Evolutionary conservation across 2,888 invertebrate species (phyloP).

Genomic region (Metacarcinus magister): DNA sequence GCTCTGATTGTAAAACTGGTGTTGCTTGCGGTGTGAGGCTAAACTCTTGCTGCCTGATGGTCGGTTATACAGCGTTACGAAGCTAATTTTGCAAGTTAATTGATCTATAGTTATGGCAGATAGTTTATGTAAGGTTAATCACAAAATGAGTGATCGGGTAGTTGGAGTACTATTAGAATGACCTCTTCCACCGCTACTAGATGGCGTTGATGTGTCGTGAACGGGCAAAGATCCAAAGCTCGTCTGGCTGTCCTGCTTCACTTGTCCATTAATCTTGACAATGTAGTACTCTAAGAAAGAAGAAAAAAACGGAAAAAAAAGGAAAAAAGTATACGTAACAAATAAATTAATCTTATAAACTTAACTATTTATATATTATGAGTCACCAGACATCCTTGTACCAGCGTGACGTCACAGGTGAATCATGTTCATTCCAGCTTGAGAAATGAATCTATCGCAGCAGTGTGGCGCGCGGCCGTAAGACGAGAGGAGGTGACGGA

Average conservation of each 20-base stretch:
- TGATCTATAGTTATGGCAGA: too few species aligned
- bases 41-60: too few species aligned
- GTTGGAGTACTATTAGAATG: neutral
- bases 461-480: neutral
- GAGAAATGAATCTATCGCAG: neutral
- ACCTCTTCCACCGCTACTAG: neutral
- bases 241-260: neutral
- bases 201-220: neutral
- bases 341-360: neutral
- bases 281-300: neutral
- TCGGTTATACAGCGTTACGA: too few species aligned
- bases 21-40: too few species aligned
- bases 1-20: too few species aligned
- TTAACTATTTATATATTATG: neutral
- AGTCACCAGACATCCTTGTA: neutral
- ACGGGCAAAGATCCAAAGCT: constrained; percentile 23
- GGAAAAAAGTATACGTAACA: neutral
- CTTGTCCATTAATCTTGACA: neutral
- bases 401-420: neutral
- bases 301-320: neutral
- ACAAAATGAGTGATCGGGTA: too few species aligned
- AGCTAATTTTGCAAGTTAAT: too few species aligned
- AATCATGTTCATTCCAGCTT: neutral
- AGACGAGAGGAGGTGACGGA: neutral
- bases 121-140: too few species aligned